Evolutionary conservation across 2,113 vertebrate genomes (phyloP).

Genomic region (Taurulus bubalis): DNA sequence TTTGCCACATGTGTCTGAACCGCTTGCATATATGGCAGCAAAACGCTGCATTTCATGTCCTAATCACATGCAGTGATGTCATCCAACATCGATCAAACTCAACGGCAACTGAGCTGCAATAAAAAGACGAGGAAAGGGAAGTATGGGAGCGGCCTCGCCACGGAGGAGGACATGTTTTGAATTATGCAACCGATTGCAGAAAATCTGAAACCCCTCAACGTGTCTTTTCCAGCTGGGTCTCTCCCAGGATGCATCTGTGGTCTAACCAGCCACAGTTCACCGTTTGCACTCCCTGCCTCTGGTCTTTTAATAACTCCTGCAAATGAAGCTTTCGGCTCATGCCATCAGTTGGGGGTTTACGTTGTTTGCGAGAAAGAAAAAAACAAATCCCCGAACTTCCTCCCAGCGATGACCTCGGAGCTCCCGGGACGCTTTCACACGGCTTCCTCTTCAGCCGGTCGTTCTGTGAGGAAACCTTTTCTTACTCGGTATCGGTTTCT

Average conservation of each 20-base stretch:
- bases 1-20: slow-evolving; percentile 66
- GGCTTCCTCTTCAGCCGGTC: slow-evolving; percentile 6
- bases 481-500: slow-evolving; percentile 20
- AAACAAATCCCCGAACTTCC: slow-evolving; percentile 58
- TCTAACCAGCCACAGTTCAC: not conserved
- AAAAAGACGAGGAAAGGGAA: slow-evolving; percentile 11
- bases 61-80: slow-evolving; percentile 67
- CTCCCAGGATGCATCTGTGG: slow-evolving; percentile 34
- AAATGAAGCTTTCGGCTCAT: slow-evolving; percentile 50
- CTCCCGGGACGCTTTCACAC: slow-evolving; percentile 43
- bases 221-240: slow-evolving; percentile 42
- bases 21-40: slow-evolving; percentile 48
- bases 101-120: slow-evolving; percentile 40
- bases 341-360: slow-evolving; percentile 47
- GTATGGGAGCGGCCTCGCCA: slow-evolving; percentile 34
- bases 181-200: slow-evolving; percentile 57
- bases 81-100: slow-evolving; percentile 61
- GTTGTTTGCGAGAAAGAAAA: not conserved
- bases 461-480: not conserved
- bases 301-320: slow-evolving; percentile 41
- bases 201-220: slow-evolving; percentile 39
- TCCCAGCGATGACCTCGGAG: slow-evolving; percentile 19
- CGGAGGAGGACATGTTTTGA: slow-evolving; percentile 58
- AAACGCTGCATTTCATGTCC: slow-evolving; percentile 48
- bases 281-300: too few relatives aligned